A percentile compares a stretch with the other conserved stretches of the same genome.
Conservation (phyloP, 2,888 invertebrate genomes). For the Boloria euphrosyne region DNA sequence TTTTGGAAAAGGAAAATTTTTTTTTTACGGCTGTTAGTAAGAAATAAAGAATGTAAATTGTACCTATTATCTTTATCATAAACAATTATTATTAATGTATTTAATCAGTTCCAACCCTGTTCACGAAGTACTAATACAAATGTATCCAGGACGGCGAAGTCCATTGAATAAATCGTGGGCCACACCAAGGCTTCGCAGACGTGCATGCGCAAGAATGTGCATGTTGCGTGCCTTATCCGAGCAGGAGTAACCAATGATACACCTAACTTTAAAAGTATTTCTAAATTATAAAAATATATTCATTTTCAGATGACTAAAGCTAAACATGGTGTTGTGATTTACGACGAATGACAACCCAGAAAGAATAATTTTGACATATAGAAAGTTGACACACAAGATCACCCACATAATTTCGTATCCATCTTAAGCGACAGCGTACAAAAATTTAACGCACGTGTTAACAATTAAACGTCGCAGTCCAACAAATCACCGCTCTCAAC, state of each 20-base stretch:
- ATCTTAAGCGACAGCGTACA: conserved; percentile 52
- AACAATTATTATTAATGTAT: background rate
- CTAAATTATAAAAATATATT: background rate
- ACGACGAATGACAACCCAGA: conserved; percentile 14
- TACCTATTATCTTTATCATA: background rate
- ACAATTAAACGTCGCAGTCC: conserved; percentile 72
- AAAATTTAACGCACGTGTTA: conserved; percentile 70
- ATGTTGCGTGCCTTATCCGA: conserved; percentile 43
- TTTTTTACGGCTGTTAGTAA: too few relatives aligned
- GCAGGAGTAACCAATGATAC: conserved; percentile 27
- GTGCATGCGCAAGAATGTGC: conserved; percentile 43
- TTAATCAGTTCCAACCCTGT: conserved; percentile 33
- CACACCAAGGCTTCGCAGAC: conserved; percentile 43
- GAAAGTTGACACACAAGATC: conserved; percentile 61
- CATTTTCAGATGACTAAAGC: conserved; percentile 1
- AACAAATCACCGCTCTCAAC: conserved; percentile 70
- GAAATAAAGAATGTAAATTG: too few relatives aligned
- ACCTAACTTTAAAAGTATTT: background rate
- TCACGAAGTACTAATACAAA: conserved; percentile 54
- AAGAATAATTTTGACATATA: conserved; percentile 49
- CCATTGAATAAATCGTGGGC: conserved; percentile 69
- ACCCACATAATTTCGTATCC: conserved; percentile 49
- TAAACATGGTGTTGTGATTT: too few relatives aligned
- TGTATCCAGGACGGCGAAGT: conserved; percentile 61
- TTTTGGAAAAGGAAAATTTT: too few relatives aligned